phyloP scores from a whole-genome alignment of 2,888 invertebrate species.

The Xylocampa areola region DNA sequence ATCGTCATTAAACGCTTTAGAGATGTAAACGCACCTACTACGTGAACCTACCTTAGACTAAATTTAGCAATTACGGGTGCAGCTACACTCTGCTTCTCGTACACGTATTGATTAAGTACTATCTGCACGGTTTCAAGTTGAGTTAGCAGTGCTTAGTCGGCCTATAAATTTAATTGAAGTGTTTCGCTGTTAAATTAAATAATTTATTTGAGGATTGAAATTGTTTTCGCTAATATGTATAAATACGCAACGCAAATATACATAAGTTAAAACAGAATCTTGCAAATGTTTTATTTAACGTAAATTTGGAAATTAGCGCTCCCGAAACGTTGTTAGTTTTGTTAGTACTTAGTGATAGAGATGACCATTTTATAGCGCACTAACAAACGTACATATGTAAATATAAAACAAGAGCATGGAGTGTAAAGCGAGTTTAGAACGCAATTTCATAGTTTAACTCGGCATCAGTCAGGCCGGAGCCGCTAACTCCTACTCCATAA shows the following conservation, averaged over 20 bases:
- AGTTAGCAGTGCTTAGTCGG: slow-evolving; percentile 55
- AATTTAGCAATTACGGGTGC: slow-evolving; percentile 79
- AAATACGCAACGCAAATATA: slow-evolving; percentile 1
- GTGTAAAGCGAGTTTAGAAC: slow-evolving; percentile 59
- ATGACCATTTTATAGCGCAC: slow-evolving; percentile 19
- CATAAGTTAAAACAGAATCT: not conserved
- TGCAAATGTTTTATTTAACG: too few relatives aligned
- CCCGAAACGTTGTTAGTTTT: slow-evolving; percentile 3
- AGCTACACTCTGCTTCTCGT: slow-evolving; percentile 62
- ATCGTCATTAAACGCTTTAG: slow-evolving; percentile 82
- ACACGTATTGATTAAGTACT: slow-evolving; percentile 71
- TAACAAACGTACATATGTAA: slow-evolving; percentile 5
- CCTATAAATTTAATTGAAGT: slow-evolving; percentile 43
- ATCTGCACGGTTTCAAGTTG: slow-evolving; percentile 57
- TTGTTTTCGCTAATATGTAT: slow-evolving; percentile 3
- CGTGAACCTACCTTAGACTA: slow-evolving; percentile 65
- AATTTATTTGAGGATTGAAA: slow-evolving; percentile 18
- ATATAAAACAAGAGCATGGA: slow-evolving; percentile 30
- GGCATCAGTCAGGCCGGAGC: slow-evolving; percentile 60
- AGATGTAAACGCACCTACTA: slow-evolving; percentile 70
- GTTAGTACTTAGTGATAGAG: slow-evolving; percentile 5
- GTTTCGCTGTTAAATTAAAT: slow-evolving; percentile 27
- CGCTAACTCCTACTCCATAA: slow-evolving; percentile 72
- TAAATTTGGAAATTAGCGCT: too few relatives aligned
- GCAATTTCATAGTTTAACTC: slow-evolving; percentile 66